These are phyloP conservation scores for Cryptosula pallasiana DNA, from an alignment of 2,888 invertebrate species.

Conservation along the genomic window DNA sequence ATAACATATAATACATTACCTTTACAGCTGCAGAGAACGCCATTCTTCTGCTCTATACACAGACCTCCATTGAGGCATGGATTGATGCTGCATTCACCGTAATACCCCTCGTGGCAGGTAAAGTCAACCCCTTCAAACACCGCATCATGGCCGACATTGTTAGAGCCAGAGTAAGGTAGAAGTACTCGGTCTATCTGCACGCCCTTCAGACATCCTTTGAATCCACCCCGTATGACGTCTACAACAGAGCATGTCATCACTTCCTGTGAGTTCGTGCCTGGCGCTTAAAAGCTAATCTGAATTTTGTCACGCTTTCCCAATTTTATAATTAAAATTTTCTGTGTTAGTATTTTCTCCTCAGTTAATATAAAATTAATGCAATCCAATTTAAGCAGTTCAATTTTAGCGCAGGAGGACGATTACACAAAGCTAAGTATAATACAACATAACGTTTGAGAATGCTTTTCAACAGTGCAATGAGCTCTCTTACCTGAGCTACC, in stretches of 20 bases:
- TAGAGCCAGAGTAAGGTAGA: slow-evolving; percentile 61
- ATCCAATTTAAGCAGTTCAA: no score
- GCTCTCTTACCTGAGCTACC: slow-evolving; percentile 35
- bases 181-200: slow-evolving; percentile 69
- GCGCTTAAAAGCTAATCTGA: no score
- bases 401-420: no score
- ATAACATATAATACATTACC: not conserved
- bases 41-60: slow-evolving; percentile 80
- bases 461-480: no score
- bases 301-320: no score
- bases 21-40: slow-evolving; percentile 65
- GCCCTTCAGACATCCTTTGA: slow-evolving; percentile 86
- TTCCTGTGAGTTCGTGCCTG: no score
- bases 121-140: slow-evolving; percentile 48
- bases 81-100: slow-evolving; percentile 61
- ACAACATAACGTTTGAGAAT: no score
- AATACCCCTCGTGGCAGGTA: slow-evolving; percentile 45
- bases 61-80: slow-evolving; percentile 81
- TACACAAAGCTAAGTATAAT: no score
- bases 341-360: no score
- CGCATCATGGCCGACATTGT: slow-evolving; percentile 54
- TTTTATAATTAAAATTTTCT: no score
- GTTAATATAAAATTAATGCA: no score
- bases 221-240: slow-evolving; percentile 67
- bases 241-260: no score